Evolutionary conservation across 2,113 vertebrate genomes (phyloP).

Genomic region (Perca schrenkii): DNA sequence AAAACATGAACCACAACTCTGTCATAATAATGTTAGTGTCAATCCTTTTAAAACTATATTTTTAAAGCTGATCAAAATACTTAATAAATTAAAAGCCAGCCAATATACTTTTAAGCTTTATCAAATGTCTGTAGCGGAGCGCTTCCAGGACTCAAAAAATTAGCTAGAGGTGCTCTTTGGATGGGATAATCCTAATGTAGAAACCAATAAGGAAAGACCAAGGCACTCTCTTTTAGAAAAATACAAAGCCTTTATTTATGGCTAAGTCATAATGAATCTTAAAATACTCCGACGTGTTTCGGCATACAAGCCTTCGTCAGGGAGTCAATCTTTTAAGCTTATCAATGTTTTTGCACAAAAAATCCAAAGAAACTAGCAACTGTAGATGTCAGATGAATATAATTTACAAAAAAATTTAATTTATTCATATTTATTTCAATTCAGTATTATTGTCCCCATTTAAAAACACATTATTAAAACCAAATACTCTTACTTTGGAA

Average conservation of each 20-base stretch:
- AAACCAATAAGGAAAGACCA: too few relatives aligned
- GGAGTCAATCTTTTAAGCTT: too few relatives aligned
- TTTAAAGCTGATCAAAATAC: not conserved
- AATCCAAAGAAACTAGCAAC: not conserved
- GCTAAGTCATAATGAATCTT: too few relatives aligned
- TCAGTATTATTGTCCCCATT: not conserved
- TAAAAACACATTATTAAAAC: not conserved
- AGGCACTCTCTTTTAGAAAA: too few relatives aligned
- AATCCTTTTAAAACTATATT: not conserved
- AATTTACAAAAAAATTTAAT: not conserved
- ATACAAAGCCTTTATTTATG: too few relatives aligned
- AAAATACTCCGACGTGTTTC: too few relatives aligned
- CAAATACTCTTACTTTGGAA: not conserved
- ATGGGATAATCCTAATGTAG: too few relatives aligned
- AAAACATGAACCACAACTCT: not conserved
- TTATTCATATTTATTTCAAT: not conserved
- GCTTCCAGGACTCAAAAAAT: too few relatives aligned
- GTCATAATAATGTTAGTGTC: not conserved
- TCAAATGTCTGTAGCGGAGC: too few relatives aligned
- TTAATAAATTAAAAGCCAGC: not conserved
- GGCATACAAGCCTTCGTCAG: too few relatives aligned
- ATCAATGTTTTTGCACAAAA: not conserved
- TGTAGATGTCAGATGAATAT: not conserved
- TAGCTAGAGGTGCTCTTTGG: too few relatives aligned
- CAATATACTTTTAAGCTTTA: too few relatives aligned